A percentile compares a stretch with the other conserved stretches of the same genome.
Evolutionary conservation across 2,797 vertebrate species (phyloP).

Genomic region (Lemur catta): DNA sequence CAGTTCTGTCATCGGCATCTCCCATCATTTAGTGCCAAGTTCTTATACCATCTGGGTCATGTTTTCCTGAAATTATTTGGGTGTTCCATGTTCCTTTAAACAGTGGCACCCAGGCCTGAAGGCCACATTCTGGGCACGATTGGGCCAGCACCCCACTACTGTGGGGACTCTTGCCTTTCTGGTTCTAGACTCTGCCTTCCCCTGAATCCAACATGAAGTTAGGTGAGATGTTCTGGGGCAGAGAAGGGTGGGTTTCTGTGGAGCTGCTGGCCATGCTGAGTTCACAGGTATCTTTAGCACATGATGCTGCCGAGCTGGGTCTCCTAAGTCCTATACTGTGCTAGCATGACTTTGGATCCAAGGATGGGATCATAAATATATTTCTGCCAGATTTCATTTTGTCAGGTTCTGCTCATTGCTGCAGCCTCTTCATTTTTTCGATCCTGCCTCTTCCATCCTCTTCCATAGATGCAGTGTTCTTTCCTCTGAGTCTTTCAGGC

Average conservation of each 20-base stretch:
- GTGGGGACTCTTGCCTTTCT: background rate
- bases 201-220: background rate
- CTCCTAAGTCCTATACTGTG: background rate
- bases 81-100: background rate
- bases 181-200: background rate
- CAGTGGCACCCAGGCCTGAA: background rate
- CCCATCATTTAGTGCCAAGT: background rate
- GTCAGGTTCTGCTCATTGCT: background rate
- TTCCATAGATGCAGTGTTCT: background rate
- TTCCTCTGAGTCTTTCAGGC: background rate
- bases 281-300: background rate
- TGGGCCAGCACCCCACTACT: background rate
- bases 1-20: background rate
- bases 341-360: background rate
- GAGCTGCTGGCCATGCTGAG: background rate
- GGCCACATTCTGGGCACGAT: background rate
- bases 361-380: background rate
- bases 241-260: background rate
- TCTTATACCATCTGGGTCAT: background rate
- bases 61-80: background rate
- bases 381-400: background rate
- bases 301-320: background rate
- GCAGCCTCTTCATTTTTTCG: background rate
- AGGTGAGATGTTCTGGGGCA: background rate
- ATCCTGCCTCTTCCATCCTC: background rate